Evolutionary conservation across 2,888 invertebrate genomes (phyloP).

Genomic region (Drosophila birchii): DNA sequence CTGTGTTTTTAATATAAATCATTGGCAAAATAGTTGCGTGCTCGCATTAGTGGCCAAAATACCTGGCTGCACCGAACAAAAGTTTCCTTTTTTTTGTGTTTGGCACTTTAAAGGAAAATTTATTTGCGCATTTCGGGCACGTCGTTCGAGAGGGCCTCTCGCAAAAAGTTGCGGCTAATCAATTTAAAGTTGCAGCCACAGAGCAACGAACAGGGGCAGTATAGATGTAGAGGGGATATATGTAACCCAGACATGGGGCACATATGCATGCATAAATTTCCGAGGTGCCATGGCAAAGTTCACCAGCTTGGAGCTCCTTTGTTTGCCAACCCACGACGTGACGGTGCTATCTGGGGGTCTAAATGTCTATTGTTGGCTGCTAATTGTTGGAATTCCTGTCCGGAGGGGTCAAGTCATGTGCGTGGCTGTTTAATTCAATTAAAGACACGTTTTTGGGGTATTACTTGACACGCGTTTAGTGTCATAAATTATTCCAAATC

Average conservation of each 20-base stretch:
- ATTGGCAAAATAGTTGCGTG: constrained; percentile 74
- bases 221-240: constrained; percentile 1
- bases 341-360: constrained; percentile 54
- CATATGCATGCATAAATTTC: constrained; percentile 60
- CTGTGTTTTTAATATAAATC: constrained; percentile 61
- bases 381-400: constrained; percentile 49
- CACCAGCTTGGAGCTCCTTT: constrained; percentile 44
- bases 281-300: constrained; percentile 54
- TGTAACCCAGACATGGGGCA: constrained; percentile 38
- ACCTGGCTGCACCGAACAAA: constrained; percentile 39
- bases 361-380: constrained; percentile 61
- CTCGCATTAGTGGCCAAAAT: constrained; percentile 54
- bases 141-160: constrained; percentile 34
- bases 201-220: constrained; percentile 33
- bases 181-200: constrained; percentile 67
- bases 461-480: constrained; percentile 43
- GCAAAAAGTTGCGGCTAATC: constrained; percentile 60
- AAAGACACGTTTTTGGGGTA: constrained; percentile 56
- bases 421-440: constrained; percentile 62
- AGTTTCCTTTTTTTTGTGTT: constrained; percentile 25
- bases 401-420: constrained; percentile 48
- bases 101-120: constrained; percentile 65
- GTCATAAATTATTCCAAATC: constrained; percentile 43
- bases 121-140: constrained; percentile 63
- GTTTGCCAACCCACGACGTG: constrained; percentile 48